Conservation (phyloP, 1,140 invertebrate genomes). For the Drosophila jambulina region DNA sequence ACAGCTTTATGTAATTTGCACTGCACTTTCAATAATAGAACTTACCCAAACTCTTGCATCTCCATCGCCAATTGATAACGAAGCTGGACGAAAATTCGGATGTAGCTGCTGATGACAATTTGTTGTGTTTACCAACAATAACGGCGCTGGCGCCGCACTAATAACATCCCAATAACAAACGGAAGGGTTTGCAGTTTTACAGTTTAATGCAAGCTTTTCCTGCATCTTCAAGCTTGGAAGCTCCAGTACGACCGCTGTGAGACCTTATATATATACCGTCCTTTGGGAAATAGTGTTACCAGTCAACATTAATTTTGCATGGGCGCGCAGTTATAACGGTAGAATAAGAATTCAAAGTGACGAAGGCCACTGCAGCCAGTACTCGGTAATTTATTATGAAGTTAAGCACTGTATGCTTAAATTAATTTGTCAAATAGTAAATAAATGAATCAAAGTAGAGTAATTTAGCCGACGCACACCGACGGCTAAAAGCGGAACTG, state of each 20-base stretch:
- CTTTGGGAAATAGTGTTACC: background rate
- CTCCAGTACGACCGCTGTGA: constrained; percentile 17
- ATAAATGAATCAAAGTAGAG: no score
- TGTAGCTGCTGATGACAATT: background rate
- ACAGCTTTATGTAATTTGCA: constrained; percentile 44
- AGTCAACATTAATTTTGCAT: background rate
- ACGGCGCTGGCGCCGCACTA: constrained; percentile 15
- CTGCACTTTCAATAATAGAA: constrained; percentile 13
- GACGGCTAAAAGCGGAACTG: no score
- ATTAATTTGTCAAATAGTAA: no score
- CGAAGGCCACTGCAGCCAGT: no score
- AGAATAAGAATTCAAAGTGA: background rate
- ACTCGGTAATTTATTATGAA: no score
- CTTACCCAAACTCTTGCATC: constrained; percentile 64
- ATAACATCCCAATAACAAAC: constrained; percentile 17
- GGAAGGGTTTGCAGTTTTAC: constrained; percentile 48
- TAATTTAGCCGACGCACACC: no score
- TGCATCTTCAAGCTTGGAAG: constrained; percentile 46
- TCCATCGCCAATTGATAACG: constrained; percentile 7
- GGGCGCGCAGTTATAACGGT: background rate
- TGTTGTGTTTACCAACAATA: constrained; percentile 59
- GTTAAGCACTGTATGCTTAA: no score
- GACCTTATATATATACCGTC: constrained; percentile 7
- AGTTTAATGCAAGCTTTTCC: constrained; percentile 54
- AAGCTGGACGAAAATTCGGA: background rate